A percentile compares a stretch with the other conserved stretches of the same genome.
Conservation (phyloP, 2,888 invertebrate species). For the Galerucella calmariensis region DNA sequence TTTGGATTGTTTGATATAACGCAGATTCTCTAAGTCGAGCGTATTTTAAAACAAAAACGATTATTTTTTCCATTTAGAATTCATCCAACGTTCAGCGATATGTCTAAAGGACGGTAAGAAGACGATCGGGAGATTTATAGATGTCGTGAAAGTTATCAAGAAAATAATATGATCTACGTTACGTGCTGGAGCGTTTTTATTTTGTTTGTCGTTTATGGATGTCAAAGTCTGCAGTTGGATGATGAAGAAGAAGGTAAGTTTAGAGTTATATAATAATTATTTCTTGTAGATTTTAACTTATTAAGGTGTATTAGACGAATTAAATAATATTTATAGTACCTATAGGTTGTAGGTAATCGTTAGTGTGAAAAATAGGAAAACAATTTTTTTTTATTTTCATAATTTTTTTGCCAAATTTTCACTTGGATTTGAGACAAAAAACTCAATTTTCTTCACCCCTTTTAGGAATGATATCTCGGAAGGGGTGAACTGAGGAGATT, state of each 20-base stretch:
- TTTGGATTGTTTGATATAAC: slow-evolving; percentile 62
- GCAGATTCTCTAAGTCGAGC: slow-evolving; percentile 50
- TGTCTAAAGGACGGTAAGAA: slow-evolving; percentile 2
- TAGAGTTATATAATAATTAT: not conserved
- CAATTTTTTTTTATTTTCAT: too few relatives aligned
- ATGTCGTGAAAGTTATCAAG: slow-evolving; percentile 50
- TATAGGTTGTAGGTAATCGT: too few relatives aligned
- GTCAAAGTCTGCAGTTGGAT: slow-evolving; percentile 36
- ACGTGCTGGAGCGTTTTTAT: slow-evolving; percentile 51
- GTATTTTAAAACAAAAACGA: slow-evolving; percentile 57
- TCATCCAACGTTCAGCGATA: slow-evolving; percentile 33
- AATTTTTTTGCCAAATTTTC: too few relatives aligned
- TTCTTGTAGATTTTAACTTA: not conserved
- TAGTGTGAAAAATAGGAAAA: too few relatives aligned
- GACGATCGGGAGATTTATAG: slow-evolving; percentile 44
- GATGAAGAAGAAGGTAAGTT: slow-evolving; percentile 28
- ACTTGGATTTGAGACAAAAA: too few relatives aligned
- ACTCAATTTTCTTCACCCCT: too few relatives aligned
- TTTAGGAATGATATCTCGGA: too few relatives aligned
- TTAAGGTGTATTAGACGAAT: too few relatives aligned
- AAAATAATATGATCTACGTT: slow-evolving; percentile 54
- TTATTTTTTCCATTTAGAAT: slow-evolving; percentile 54
- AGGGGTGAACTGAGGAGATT: too few relatives aligned
- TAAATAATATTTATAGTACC: too few relatives aligned
- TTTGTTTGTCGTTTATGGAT: slow-evolving; percentile 46